Percentiles rank a stretch among this genome's conserved stretches.
These are phyloP conservation scores for Megalops atlanticus DNA, from an alignment of 2,113 vertebrate genomes.

Conservation along the genomic window DNA sequence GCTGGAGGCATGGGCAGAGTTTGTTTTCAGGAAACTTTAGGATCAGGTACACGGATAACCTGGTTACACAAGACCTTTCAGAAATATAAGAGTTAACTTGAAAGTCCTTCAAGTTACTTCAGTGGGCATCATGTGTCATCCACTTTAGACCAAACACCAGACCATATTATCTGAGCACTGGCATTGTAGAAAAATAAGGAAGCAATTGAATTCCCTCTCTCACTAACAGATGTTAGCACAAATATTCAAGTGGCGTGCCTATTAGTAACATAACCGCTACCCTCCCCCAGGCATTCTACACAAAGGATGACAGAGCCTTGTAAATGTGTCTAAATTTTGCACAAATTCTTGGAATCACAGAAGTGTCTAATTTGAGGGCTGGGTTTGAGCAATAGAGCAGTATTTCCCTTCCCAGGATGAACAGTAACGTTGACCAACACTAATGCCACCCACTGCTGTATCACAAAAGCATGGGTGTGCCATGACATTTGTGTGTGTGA, in stretches of 20 bases:
- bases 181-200: background rate
- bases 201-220: background rate
- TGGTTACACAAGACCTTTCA: background rate
- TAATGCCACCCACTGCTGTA: background rate
- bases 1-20: background rate
- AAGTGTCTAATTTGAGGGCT: background rate
- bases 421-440: background rate
- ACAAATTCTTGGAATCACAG: background rate
- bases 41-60: slow-evolving; percentile 12
- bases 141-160: background rate
- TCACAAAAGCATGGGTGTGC: background rate
- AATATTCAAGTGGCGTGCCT: background rate
- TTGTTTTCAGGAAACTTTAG: background rate
- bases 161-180: background rate
- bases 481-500: background rate
- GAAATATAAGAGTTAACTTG: background rate
- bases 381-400: background rate
- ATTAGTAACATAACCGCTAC: background rate
- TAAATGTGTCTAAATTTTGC: background rate
- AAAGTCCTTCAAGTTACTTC: background rate
- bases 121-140: background rate
- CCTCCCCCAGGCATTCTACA: background rate
- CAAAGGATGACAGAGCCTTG: background rate
- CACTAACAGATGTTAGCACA: background rate
- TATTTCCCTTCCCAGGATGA: background rate